Conservation (phyloP, 2,797 vertebrate species). For the Ibycter americanus region DNA sequence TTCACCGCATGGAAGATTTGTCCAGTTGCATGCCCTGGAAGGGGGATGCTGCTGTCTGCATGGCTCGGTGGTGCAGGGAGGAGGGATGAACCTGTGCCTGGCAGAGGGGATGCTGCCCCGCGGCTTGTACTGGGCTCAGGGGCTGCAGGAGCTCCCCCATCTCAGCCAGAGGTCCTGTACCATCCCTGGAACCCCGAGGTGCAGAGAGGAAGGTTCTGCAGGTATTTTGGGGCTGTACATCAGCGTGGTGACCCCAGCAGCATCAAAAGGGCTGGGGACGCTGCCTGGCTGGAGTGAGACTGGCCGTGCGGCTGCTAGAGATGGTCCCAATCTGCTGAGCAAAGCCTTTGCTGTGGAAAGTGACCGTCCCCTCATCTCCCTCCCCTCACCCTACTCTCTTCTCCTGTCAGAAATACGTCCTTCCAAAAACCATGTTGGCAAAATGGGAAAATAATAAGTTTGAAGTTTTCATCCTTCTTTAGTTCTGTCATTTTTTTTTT, state of each 20-base stretch:
- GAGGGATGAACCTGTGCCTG: not conserved
- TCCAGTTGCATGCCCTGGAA: not conserved
- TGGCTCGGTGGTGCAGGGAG: not conserved
- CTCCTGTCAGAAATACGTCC: not conserved
- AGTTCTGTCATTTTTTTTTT: accelerated
- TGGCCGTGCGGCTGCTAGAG: not conserved
- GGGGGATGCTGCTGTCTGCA: not conserved
- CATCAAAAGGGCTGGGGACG: not conserved
- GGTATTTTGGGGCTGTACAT: not conserved
- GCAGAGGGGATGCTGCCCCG: not conserved
- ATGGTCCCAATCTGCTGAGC: not conserved
- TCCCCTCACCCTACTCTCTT: not conserved
- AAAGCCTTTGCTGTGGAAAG: not conserved
- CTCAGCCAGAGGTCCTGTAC: not conserved
- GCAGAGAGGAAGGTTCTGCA: not conserved
- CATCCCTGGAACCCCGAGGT: not conserved
- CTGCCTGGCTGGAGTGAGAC: not conserved
- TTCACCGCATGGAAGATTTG: no score
- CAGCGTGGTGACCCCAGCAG: not conserved
- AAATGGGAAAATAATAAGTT: not conserved
- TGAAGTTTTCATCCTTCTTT: not conserved
- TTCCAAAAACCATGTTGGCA: not conserved
- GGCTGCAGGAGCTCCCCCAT: not conserved
- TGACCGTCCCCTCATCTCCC: not conserved
- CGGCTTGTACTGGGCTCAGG: accelerated